These are phyloP conservation scores for Psilanteris sp. DNA, from an alignment of 1,140 invertebrate species.

Conservation along the genomic window DNA sequence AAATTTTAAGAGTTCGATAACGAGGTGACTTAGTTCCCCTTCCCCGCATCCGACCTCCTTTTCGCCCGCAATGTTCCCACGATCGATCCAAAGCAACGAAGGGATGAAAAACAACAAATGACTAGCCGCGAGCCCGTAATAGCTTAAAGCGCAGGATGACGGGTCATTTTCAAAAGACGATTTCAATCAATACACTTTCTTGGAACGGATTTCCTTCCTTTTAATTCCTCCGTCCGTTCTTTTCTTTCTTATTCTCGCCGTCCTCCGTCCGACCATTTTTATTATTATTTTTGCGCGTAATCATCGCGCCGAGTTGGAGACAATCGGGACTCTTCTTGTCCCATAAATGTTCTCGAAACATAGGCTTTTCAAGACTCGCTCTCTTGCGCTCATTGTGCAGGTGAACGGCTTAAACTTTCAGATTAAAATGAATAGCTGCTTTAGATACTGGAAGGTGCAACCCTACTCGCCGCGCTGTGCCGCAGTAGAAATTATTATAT, in stretches of 20 bases:
- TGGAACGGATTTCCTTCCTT: constrained; percentile 18
- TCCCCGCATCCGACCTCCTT: constrained; percentile 24
- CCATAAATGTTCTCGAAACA: constrained; percentile 61
- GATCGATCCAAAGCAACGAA: constrained; percentile 28
- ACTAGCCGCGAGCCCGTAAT: constrained; percentile 27
- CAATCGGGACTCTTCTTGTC: constrained; percentile 28
- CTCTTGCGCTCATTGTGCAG: constrained; percentile 47
- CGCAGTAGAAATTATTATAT: constrained; percentile 69
- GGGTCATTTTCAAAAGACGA: constrained; percentile 39
- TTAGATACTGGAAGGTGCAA: constrained; percentile 59
- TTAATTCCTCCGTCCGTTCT: constrained; percentile 1
- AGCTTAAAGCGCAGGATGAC: constrained; percentile 19
- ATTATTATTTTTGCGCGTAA: constrained; percentile 30
- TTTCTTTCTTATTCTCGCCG: neutral
- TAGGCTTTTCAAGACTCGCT: constrained; percentile 67
- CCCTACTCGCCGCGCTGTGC: constrained; percentile 36
- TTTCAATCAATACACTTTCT: constrained; percentile 26
- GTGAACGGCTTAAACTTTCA: constrained; percentile 70
- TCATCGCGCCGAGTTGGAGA: constrained; percentile 17
- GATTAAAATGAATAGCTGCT: constrained; percentile 72
- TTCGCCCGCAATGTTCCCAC: constrained; percentile 24
- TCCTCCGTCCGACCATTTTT: neutral
- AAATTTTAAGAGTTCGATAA: constrained; percentile 70
- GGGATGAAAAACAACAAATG: constrained; percentile 39
- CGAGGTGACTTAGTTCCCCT: constrained; percentile 60